Evolutionary conservation across 2,113 vertebrate species (phyloP).

Genomic region (Nothoprocta pentlandii): DNA sequence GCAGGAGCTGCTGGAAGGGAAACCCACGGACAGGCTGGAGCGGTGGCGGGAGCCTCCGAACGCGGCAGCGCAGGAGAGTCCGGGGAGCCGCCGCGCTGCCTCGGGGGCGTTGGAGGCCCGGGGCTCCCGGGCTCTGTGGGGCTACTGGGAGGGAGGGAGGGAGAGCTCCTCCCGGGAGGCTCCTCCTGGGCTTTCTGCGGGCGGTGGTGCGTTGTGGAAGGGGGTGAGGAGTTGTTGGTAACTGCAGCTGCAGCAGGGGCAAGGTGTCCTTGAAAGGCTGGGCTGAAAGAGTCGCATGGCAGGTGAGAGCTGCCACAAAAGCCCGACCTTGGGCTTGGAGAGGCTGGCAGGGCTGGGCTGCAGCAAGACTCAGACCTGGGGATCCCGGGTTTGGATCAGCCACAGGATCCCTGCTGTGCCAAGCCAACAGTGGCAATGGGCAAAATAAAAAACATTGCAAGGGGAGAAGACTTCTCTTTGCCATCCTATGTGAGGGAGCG

Average conservation of each 20-base stretch:
- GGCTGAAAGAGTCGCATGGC: neutral
- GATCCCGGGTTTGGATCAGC: accelerated
- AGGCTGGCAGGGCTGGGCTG: accelerated
- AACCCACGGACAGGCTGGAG: neutral
- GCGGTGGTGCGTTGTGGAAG: no score
- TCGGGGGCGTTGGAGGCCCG: neutral
- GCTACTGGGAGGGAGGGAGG: neutral
- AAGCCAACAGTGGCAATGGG: accelerated
- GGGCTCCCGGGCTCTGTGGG: no score
- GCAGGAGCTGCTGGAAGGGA: neutral
- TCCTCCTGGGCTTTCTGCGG: neutral
- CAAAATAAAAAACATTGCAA: neutral
- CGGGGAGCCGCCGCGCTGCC: accelerated
- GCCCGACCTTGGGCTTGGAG: neutral
- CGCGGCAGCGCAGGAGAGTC: neutral
- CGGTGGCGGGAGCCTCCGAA: neutral
- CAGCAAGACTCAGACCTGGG: neutral
- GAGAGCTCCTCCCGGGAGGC: neutral
- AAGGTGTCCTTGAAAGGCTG: neutral
- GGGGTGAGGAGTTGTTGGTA: neutral
- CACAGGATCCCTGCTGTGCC: accelerated
- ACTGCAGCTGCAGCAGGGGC: neutral
- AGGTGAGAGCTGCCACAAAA: neutral
- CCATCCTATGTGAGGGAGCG: neutral
- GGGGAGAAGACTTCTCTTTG: no score